Evolutionary conservation across 2,888 invertebrate genomes (phyloP), one percentile per base, ranked within the genome.

Genomic region (Drosophila pullipes): DNA sequence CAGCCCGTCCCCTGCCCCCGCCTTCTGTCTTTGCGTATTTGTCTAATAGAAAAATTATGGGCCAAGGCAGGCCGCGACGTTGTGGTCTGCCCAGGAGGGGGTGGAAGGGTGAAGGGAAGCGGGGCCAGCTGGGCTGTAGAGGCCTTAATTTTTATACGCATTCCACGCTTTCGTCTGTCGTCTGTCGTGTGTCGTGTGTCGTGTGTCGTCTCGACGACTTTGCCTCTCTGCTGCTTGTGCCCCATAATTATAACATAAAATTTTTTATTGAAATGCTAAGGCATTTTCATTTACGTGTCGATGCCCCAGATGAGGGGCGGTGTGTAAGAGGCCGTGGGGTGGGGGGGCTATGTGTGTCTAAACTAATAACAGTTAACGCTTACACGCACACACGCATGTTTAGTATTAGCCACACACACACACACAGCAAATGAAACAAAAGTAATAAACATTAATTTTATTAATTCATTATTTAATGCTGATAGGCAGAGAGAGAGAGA

Each of bases 21-120:
- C 52, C 25, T 39, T 37, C 59, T 49, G 49, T 41, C 64, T 54
- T 49, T 54, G 63, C 74, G 69, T 90, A 85, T 90, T 90, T 90
- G 89, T 80, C 81, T 89, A 90, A 88, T 86, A 89, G 87, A 89
- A 90, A 83, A 77, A 90, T 83, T 66, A 82, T 84, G 81, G 74
- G 70, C 73, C 61, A 67, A 66, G 64, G 74, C 67, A 71, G 58
- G 55, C 50, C 59, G 57, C 49, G 52, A 57, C 33, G 30, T 31
- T 52, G 47, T 11, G 35, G 25, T 13, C 49, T 30, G 52, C 10
- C 9, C 25, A 16, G 25, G 25, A 11, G 35, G 11, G 18, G 10
- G 2, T 1, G 2, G 37, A 5, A 18, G 16, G 41, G 2, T 1
- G 28, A 2, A 0, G 33, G 49, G 35, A 0, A 9, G 25, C 16